These are phyloP conservation scores for Rallus crepitans DNA, from an alignment of 2,797 vertebrate species.

Conservation along the genomic window DNA sequence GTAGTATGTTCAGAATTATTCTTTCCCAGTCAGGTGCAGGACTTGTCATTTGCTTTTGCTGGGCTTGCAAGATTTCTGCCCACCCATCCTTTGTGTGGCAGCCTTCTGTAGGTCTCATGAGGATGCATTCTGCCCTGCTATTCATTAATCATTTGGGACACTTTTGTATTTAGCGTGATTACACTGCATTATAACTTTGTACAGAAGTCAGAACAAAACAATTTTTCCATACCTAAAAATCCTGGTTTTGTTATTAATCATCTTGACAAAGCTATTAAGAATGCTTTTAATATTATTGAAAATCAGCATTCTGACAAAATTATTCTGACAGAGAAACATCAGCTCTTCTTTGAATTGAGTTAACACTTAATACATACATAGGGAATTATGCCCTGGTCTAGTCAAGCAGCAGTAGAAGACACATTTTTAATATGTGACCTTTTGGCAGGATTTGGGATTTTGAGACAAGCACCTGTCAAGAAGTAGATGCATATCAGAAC, in stretches of 20 bases:
- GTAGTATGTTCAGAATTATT: rapidly evolving
- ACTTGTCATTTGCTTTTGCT: not conserved
- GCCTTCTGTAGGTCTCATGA: not conserved
- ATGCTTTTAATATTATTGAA: constrained; percentile 13
- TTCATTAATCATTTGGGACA: not conserved
- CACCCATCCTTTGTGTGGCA: not conserved
- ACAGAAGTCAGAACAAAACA: constrained; percentile 3
- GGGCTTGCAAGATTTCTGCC: not conserved
- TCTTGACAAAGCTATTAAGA: constrained; percentile 49
- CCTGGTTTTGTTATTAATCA: constrained; percentile 21
- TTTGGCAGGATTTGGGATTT: not conserved
- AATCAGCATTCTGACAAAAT: not conserved
- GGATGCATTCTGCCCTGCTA: not conserved
- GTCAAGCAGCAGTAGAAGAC: not conserved
- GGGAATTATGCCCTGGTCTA: not conserved
- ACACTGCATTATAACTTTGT: not conserved
- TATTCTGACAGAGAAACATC: not conserved
- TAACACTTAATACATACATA: not conserved
- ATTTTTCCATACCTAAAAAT: not conserved
- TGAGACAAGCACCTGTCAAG: not conserved
- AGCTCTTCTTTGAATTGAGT: not conserved
- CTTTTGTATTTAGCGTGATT: constrained; percentile 1
- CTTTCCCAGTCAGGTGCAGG: not conserved
- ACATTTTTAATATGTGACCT: not conserved
- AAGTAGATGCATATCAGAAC: rapidly evolving